These are phyloP conservation scores for Astropecten irregularis DNA, from an alignment of 53 echinoderm and acorn worm species.

Conservation along the genomic window DNA sequence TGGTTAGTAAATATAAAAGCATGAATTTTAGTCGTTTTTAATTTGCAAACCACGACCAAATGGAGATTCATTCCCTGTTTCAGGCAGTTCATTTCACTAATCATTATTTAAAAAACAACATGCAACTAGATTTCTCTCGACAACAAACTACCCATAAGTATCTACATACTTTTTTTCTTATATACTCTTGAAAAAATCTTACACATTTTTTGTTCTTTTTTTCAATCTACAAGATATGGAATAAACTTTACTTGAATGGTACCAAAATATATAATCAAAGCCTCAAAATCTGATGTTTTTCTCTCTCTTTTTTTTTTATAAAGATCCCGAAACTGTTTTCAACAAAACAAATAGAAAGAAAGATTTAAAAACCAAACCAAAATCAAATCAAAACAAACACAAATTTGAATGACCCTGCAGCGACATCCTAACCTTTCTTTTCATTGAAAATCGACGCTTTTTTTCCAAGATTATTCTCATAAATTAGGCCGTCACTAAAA, in stretches of 20 bases:
- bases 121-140: conserved; percentile 35
- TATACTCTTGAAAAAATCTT: conserved; percentile 47
- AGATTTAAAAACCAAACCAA: conserved; percentile 2
- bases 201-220: conserved; percentile 22
- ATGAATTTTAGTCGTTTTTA: not conserved
- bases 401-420: conserved; percentile 42
- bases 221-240: conserved; percentile 54
- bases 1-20: conserved; percentile 4
- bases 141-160: conserved; percentile 14
- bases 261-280: conserved; percentile 77
- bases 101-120: conserved; percentile 35
- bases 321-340: conserved; percentile 9
- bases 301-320: conserved; percentile 11
- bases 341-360: conserved; percentile 5
- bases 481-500: not conserved
- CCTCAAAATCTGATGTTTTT: conserved; percentile 31
- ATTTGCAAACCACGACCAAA: not conserved
- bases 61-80: conserved; percentile 44
- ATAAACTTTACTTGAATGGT: conserved; percentile 52
- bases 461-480: not conserved
- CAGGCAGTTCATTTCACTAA: conserved; percentile 47
- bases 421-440: not conserved
- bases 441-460: not conserved
- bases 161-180: conserved; percentile 37
- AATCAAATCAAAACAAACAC: conserved; percentile 1